Conservation (phyloP, 2,888 invertebrate species). For the Spisula solida region DNA sequence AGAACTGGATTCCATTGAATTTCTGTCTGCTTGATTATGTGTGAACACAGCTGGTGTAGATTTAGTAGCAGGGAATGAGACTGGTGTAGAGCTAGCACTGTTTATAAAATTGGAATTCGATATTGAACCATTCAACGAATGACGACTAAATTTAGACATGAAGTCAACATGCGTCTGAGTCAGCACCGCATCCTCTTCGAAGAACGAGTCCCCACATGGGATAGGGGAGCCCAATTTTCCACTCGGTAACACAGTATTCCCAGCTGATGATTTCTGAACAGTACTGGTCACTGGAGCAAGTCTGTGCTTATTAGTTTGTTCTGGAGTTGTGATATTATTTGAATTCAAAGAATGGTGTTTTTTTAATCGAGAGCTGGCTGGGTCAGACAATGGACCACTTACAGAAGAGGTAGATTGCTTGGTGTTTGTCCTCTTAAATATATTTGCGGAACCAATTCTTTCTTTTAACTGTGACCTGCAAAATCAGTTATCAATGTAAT, state of each 20-base stretch:
- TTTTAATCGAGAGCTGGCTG: background rate
- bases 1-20: background rate
- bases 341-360: background rate
- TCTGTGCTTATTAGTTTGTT: background rate
- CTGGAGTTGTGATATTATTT: slow-evolving; percentile 1
- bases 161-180: slow-evolving; percentile 79
- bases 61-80: slow-evolving; percentile 25
- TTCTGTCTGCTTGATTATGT: background rate
- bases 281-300: slow-evolving; percentile 49
- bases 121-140: slow-evolving; percentile 53
- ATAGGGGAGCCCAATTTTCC: slow-evolving; percentile 76
- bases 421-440: slow-evolving; percentile 1
- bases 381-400: background rate
- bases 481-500: background rate
- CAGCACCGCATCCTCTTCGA: slow-evolving; percentile 80
- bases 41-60: slow-evolving; percentile 23
- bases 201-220: slow-evolving; percentile 86
- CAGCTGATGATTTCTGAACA: slow-evolving; percentile 47
- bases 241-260: background rate
- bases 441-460: slow-evolving; percentile 35
- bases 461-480: slow-evolving; percentile 73
- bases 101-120: background rate
- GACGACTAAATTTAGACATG: slow-evolving; percentile 72
- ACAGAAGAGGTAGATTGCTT: background rate
- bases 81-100: slow-evolving; percentile 39